These are phyloP conservation scores for Cyprinella venusta DNA, from an alignment of 2,797 vertebrate species.

Conservation along the genomic window DNA sequence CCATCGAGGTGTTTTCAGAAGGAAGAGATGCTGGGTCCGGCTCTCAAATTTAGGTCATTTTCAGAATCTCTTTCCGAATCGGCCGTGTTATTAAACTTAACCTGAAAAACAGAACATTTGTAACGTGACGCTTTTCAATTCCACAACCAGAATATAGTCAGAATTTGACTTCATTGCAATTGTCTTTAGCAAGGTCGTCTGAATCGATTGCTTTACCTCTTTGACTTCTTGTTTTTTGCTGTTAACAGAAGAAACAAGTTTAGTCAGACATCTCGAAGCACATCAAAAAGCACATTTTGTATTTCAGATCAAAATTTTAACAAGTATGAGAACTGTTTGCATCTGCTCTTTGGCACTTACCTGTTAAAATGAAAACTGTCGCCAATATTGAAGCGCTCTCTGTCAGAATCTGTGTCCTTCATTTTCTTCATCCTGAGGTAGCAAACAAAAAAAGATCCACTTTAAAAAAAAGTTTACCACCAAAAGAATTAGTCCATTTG, in stretches of 20 bases:
- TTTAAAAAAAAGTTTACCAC: neutral
- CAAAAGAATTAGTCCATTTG: neutral
- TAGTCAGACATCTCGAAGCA: neutral
- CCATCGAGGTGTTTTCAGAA: neutral
- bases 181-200: neutral
- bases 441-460: neutral
- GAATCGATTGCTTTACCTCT: slow-evolving; percentile 22
- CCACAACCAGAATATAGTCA: neutral
- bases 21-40: neutral
- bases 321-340: neutral
- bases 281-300: neutral
- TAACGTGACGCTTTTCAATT: neutral
- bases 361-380: accelerated
- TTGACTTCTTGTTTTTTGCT: neutral
- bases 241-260: neutral
- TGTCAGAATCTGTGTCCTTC: slow-evolving; percentile 22
- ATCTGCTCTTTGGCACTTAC: slow-evolving; percentile 53
- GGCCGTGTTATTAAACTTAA: neutral
- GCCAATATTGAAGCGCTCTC: slow-evolving; percentile 28
- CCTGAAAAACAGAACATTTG: neutral
- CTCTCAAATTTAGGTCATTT: neutral
- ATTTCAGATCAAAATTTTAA: neutral
- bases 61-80: neutral
- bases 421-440: slow-evolving; percentile 59
- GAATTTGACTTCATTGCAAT: neutral